Base-by-base conservation (phyloP, 2,797 vertebrate genomes). In the Diceros bicornis region DNA sequence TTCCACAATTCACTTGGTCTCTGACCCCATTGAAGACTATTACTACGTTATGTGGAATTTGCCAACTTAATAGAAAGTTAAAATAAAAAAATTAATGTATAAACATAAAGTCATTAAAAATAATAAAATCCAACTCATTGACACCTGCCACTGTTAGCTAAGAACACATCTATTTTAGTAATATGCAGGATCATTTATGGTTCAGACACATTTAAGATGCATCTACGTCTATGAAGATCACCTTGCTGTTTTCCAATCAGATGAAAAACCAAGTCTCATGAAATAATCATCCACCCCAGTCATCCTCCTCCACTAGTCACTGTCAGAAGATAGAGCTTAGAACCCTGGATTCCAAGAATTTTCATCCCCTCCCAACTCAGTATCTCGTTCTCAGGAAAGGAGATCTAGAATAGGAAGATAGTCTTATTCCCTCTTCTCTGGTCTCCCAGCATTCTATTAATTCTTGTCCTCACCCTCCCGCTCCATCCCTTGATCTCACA, bases 41-140 rank as follows among this genome's bases (percentile, higher is more conserved):
- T 50, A 44, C 6, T 37, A 29, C 27, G 1, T 62, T 83, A 75
- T 57, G 7, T 57, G 20, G 5, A 91, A n/a, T 55, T 17, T 91
- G 69, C 50, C 7, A 84, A 78, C 3, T 86, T 50, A 71, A 52
- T 7, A 72, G 11, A 47, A 87, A 55, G 1, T 61, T 27, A 57
- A 32, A 11, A 82, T 59, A 82, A 64, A 91, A 92, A 95, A 95
- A 62, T 44, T 84, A 83, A 12, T 75, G 2, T 17, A 75, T 55
- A 82, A 74, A 61, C 9, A 41, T 27, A 88, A 74, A 23, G 18
- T 52, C 8, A 68, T 92, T 68, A 68, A 82, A 77, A 77, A 64
- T 7, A 83, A 94, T 32, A 84, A 91, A 69, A 75, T 77, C 21
- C 64, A 25, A 93, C 21, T 44, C 44, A 77, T 14, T 89, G 50